A percentile compares a stretch with the other conserved stretches of the same genome.
Conservation (phyloP, 2,888 invertebrate species). For the Carpatolechia fugitivella region DNA sequence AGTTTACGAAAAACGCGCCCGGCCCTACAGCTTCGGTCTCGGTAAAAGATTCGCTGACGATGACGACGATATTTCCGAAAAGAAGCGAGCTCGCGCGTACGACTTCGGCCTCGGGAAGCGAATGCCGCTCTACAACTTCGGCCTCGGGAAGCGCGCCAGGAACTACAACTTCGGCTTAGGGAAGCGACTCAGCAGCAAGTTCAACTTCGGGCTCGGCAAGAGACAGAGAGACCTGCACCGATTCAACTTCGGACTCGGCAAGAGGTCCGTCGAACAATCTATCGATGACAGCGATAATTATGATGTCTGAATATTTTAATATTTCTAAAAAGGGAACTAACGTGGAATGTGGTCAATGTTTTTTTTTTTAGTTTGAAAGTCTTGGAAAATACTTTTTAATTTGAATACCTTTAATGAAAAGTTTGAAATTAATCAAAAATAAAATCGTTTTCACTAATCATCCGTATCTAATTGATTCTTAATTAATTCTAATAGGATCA, state of each 20-base stretch:
- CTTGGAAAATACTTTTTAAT: too few species aligned
- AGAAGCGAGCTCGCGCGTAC: constrained; percentile 63
- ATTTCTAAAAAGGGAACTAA: constrained; percentile 23
- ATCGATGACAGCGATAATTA: constrained; percentile 54
- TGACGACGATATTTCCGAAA: constrained; percentile 47
- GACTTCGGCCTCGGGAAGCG: constrained; percentile 72
- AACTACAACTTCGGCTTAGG: constrained; percentile 79
- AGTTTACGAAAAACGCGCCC: constrained; percentile 78
- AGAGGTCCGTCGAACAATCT: constrained; percentile 59
- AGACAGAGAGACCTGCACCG: constrained; percentile 72
- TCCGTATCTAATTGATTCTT: too few species aligned
- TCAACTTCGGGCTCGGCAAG: constrained; percentile 80
- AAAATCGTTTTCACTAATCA: too few species aligned
- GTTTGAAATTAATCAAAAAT: too few species aligned
- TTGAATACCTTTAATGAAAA: too few species aligned
- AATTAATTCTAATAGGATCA: too few species aligned
- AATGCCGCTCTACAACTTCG: constrained; percentile 69
- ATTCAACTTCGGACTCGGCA: constrained; percentile 80
- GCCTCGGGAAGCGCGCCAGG: constrained; percentile 68
- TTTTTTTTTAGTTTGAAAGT: not conserved
- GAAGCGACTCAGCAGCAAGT: constrained; percentile 69
- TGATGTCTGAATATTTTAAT: constrained; percentile 49
- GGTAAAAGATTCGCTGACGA: constrained; percentile 78
- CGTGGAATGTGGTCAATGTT: not conserved
- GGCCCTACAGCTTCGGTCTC: constrained; percentile 85